These are phyloP conservation scores for Salarias fasciatus DNA, from an alignment of 2,797 vertebrate genomes.

Conservation along the genomic window DNA sequence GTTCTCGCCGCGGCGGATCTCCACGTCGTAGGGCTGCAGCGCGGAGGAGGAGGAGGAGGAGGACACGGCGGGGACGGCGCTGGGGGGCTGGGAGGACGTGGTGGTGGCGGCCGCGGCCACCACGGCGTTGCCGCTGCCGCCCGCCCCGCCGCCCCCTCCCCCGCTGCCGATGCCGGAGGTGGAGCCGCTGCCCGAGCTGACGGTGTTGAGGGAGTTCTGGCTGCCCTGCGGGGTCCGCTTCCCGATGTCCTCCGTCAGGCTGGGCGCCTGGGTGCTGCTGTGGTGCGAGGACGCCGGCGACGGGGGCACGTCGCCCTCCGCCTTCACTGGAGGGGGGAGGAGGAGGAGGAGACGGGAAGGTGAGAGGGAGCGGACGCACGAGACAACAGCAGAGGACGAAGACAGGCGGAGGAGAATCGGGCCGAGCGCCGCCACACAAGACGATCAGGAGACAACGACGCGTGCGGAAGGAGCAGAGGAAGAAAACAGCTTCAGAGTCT, in stretches of 20 bases:
- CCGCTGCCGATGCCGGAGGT: conserved; percentile 96
- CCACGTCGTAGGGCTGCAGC: conserved; percentile 95
- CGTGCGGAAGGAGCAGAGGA: neutral
- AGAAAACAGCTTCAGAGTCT: conserved; percentile 2
- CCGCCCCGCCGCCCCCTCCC: conserved; percentile 78
- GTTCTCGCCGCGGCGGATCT: conserved; percentile 94
- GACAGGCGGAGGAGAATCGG: conserved; percentile 14
- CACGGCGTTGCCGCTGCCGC: conserved; percentile 77
- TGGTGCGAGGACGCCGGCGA: conserved; percentile 97
- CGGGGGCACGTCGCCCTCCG: conserved; percentile 91
- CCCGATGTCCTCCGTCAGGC: conserved; percentile 90
- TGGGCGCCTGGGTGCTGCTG: conserved; percentile 95
- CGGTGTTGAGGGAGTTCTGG: conserved; percentile 97
- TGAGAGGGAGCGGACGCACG: conserved; percentile 5
- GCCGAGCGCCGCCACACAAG: conserved; percentile 6
- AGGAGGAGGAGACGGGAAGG: conserved; percentile 9
- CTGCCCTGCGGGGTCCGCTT: conserved; percentile 96
- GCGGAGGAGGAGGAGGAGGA: conserved; percentile 77
- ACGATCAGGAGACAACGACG: neutral
- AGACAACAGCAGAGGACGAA: conserved; percentile 1
- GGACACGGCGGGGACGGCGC: conserved; percentile 42
- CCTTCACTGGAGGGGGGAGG: conserved; percentile 78
- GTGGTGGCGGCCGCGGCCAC: conserved; percentile 78
- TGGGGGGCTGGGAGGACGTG: conserved; percentile 68
- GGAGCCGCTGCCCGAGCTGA: conserved; percentile 97